Percentiles rank a stretch among this genome's conserved stretches.
Conservation (phyloP, 2,888 invertebrate species). For the Philereme vetulata region DNA sequence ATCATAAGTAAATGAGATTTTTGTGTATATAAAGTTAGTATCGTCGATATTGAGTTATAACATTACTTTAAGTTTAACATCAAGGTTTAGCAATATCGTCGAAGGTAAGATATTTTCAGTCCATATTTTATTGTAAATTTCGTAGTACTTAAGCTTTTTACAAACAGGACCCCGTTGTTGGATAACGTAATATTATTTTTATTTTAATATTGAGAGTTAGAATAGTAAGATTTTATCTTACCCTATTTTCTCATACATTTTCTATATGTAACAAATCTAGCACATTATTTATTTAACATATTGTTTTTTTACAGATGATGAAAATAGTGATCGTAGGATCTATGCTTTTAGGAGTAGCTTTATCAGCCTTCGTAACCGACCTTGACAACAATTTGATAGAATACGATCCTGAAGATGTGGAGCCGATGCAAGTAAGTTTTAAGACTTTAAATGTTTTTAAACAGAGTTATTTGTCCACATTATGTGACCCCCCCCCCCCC, state of each 20-base stretch:
- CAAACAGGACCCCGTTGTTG: too few relatives aligned
- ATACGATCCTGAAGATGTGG: slow-evolving; percentile 34
- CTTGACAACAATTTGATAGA: slow-evolving; percentile 47
- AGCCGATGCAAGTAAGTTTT: slow-evolving; percentile 42
- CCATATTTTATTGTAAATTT: background rate
- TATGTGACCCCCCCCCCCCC: too few relatives aligned
- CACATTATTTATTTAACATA: background rate
- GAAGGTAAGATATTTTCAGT: slow-evolving; percentile 13
- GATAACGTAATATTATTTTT: too few relatives aligned
- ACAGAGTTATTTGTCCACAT: too few relatives aligned
- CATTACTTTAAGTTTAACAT: background rate
- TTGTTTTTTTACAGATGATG: slow-evolving; percentile 29
- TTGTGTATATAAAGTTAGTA: slow-evolving; percentile 21
- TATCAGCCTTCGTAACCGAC: slow-evolving; percentile 36
- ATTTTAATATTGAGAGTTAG: too few relatives aligned
- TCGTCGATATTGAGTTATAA: slow-evolving; percentile 1
- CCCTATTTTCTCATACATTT: too few relatives aligned
- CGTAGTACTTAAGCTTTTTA: background rate
- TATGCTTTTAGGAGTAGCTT: slow-evolving; percentile 33
- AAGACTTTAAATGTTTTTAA: background rate
- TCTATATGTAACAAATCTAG: background rate
- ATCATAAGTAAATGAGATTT: background rate
- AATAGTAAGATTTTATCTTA: too few relatives aligned
- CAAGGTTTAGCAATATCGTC: background rate
- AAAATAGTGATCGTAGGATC: slow-evolving; percentile 27